Base-by-base conservation (phyloP, 2,888 invertebrate genomes). In the Odontomyia ornata region DNA sequence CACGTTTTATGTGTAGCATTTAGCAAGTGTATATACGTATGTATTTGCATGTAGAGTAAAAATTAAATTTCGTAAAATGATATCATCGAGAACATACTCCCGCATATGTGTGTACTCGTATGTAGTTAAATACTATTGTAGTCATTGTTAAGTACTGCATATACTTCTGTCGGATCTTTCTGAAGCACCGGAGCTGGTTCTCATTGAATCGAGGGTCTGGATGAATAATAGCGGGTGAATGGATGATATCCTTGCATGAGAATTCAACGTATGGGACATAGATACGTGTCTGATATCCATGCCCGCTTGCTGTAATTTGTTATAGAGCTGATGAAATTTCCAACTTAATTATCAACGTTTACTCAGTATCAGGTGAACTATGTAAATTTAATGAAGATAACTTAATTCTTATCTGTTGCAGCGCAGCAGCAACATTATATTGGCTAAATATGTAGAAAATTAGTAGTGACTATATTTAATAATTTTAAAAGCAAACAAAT, bases 361-460 rank as follows among this genome's bases (percentile, higher is more conserved):
- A 28, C 47, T 73, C 73, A 30, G 73, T 57, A 73, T 60, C 73
- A 73, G 73, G 57, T 73, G 73, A 57, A 73, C 72, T 72, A 72
- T 52, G 72, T 60, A 57, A 73, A 57, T 73, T 57, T 73, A 73
- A 73, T 73, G 69, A 69, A 69, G 69, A 69, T 69, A 69, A 69
- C 46, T 69, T 47, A 46, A 69, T 69, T 47, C 25, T 69, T 69
- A 46, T 69, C 25, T 30, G 65, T 7, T 30, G 30, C 18, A n/a
- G 15, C 4, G 18, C 2, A 15, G 18, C 7, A 18, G 52, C n/a
- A n/a, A 52, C 18, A 9, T 13, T 52, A 4, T 15, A 52, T 4
- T 52, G 52, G 52, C 52, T 18, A 4, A 4, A 18, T 15, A 15
- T 52, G 4, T 52, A 15, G 5, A 9, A 9, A 9, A 36, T 36